Evolutionary conservation across 2,888 invertebrate species (phyloP), one percentile per base, ranked within the genome.

Genomic region (Colostygia pectinataria): DNA sequence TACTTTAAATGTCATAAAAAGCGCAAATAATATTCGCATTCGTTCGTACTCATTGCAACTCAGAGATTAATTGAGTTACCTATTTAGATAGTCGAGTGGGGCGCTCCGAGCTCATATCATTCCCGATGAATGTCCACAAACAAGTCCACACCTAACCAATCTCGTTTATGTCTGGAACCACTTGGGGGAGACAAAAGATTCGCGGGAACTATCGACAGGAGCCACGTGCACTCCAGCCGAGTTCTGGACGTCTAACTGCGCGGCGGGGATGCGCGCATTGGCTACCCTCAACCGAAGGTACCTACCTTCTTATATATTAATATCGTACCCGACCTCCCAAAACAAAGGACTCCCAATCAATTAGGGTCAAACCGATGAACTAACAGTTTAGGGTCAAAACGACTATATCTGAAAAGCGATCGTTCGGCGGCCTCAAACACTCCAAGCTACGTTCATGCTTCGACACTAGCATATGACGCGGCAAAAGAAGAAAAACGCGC

Each of bases 401-500:
- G 57, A 61, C 57, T 53, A 51, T 47, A 62, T 64, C 61, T 63
- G 59, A 59, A 74, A 74, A 73, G 61, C 67, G 66, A 59, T 71
- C 68, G 64, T 64, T 66, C 58, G 64, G 61, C 68, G 69, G 59
- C 66, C 74, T 77, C 71, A 71, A 82, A 78, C 72, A 74, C 73
- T 73, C 63, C 68, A 67, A 77, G 74, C 76, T 74, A 73, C 74
- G 74, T 68, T 80, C 77, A 74, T 77, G 71, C 76, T 73, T 80
- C 77, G 73, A 77, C 79, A 80, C 78, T 79, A 76, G 77, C 83
- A 81, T 84, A 86, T 86, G 87, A 86, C 87, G 86, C 83, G 88
- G 82, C 83, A 88, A 89, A 87, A 88, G 83, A 86, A 89, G 88
- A 89, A 89, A 90, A 90, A 88, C 87, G 87, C 83, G 86, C 85